A percentile compares a stretch with the other conserved stretches of the same genome.
phyloP scores from a whole-genome alignment of 35 echinoderm and acorn worm genomes.

The Strongylocentrotus purpuratus region DNA sequence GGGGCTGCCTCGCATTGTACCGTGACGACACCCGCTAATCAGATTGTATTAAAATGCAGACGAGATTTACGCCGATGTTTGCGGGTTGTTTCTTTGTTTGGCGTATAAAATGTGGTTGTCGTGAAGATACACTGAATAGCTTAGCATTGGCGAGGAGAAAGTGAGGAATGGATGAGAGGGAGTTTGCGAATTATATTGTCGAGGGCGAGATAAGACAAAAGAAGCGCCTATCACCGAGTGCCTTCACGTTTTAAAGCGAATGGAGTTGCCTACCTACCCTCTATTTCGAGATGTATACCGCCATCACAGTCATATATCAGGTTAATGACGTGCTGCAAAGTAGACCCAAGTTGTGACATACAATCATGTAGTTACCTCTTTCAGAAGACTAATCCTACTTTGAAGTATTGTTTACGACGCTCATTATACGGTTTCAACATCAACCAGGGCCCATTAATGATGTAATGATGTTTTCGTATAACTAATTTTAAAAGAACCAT shows the following conservation, averaged over 20 bases:
- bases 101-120: background rate
- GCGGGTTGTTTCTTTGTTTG: conserved; percentile 10
- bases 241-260: background rate
- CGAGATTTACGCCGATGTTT: background rate
- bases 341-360: too few species aligned
- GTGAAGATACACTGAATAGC: background rate
- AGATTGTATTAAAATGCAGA: background rate
- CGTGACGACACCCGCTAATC: background rate
- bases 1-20: background rate
- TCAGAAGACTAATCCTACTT: too few species aligned
- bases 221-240: background rate
- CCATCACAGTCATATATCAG: background rate
- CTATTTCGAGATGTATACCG: background rate
- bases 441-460: too few species aligned
- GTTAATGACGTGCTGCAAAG: background rate
- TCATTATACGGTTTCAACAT: too few species aligned
- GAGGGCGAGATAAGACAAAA: background rate
- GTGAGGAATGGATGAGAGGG: background rate
- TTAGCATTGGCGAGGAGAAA: background rate
- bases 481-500: too few species aligned
- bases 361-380: too few species aligned
- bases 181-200: background rate
- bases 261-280: background rate
- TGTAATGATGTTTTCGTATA: too few species aligned
- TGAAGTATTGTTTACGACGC: too few species aligned